Conservation (phyloP, 1,140 invertebrate genomes). For the Lepidostoma basale region DNA sequence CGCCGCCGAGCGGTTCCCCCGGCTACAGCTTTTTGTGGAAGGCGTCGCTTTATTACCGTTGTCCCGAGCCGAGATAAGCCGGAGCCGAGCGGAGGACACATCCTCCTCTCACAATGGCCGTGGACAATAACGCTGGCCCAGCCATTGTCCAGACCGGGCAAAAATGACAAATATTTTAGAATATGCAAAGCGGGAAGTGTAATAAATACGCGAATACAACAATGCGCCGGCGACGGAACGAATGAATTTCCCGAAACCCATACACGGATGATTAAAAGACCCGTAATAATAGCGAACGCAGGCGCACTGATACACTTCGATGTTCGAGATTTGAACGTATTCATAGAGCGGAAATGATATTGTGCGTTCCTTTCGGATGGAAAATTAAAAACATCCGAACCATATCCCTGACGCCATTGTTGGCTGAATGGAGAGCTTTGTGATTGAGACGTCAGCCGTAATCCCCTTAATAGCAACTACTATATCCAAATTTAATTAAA, state of each 20-base stretch:
- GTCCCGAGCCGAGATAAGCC: too few species aligned
- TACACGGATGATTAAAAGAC: constrained; percentile 34
- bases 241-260: constrained; percentile 32
- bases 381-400: constrained; percentile 15
- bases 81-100: background rate
- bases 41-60: too few species aligned
- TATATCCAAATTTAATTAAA: constrained; percentile 11
- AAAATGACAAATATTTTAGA: constrained; percentile 43
- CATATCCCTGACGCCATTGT: background rate
- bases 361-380: constrained; percentile 7
- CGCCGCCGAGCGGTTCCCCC: too few species aligned
- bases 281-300: constrained; percentile 22
- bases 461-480: background rate
- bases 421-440: background rate
- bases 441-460: constrained; percentile 1
- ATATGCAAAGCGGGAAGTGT: constrained; percentile 40
- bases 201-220: constrained; percentile 39
- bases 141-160: constrained; percentile 25
- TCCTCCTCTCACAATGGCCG: constrained; percentile 4
- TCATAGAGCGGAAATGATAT: constrained; percentile 1
- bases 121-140: constrained; percentile 25
- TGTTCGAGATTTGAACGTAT: constrained; percentile 4
- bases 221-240: constrained; percentile 32
- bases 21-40: too few species aligned
- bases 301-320: background rate